A percentile compares a stretch with the other conserved stretches of the same genome.
Evolutionary conservation across 2,797 vertebrate genomes (phyloP).

Genomic region (Chiroxiphia lanceolata): DNA sequence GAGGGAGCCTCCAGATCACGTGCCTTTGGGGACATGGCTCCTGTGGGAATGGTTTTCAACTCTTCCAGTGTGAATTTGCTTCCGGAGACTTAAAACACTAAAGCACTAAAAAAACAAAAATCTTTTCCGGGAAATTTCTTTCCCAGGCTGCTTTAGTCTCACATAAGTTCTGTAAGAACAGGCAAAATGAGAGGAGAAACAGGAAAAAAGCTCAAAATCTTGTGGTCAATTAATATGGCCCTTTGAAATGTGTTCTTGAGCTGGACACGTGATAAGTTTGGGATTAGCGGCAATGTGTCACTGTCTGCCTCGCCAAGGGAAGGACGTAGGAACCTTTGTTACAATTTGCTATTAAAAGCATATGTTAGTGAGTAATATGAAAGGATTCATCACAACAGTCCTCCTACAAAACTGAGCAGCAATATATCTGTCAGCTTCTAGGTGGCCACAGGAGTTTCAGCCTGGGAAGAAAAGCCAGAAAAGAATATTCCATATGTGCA

Average conservation of each 20-base stretch:
- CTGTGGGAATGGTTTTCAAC: neutral
- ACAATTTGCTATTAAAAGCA: conserved; percentile 46
- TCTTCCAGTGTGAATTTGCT: neutral
- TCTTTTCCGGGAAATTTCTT: conserved; percentile 3
- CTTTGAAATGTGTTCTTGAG: neutral
- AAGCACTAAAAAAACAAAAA: neutral
- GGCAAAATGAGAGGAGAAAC: neutral
- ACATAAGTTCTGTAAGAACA: neutral
- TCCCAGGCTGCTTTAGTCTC: neutral
- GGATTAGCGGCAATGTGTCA: neutral
- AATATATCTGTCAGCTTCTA: neutral
- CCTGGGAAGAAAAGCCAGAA: neutral
- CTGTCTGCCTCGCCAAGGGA: neutral
- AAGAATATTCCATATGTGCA: neutral
- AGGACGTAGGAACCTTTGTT: neutral
- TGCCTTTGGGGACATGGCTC: neutral
- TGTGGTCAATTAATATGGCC: neutral
- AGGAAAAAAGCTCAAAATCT: neutral
- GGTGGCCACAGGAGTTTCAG: neutral
- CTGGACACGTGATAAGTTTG: neutral
- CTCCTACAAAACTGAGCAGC: neutral
- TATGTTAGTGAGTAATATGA: neutral
- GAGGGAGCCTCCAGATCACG: neutral
- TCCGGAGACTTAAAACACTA: neutral
- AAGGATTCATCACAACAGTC: neutral